Evolutionary conservation across 2,888 invertebrate genomes (phyloP).

Genomic region (Peribatodes rhomboidaria): DNA sequence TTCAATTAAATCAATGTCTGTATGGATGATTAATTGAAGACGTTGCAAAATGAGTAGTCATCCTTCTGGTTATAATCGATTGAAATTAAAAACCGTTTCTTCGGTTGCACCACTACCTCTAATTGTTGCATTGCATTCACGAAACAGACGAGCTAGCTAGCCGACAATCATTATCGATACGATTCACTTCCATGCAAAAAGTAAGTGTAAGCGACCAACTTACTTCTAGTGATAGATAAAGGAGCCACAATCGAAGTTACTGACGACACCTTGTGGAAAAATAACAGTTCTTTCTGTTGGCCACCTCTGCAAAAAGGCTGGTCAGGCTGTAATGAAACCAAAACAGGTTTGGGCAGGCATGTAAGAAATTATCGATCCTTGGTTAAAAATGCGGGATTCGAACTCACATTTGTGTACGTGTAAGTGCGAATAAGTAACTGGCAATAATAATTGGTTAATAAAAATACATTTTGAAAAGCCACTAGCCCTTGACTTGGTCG

Average conservation of each 20-base stretch:
- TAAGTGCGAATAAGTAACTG: conserved; percentile 24
- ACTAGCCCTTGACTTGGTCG: conserved; percentile 31
- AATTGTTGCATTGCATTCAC: conserved; percentile 26
- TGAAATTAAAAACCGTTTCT: conserved; percentile 16
- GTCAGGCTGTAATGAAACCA: background rate
- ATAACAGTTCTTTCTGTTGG: background rate
- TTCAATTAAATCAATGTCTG: background rate
- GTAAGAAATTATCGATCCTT: conserved; percentile 29
- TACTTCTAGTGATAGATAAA: background rate
- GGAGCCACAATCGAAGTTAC: background rate
- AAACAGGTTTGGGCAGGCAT: conserved; percentile 9
- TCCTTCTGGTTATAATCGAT: conserved; percentile 16
- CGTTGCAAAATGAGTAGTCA: conserved; percentile 17
- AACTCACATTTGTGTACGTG: conserved; percentile 37
- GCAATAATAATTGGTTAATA: too few relatives aligned
- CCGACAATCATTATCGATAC: conserved; percentile 13
- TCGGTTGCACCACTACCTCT: conserved; percentile 20
- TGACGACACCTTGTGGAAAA: background rate
- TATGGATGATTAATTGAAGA: background rate
- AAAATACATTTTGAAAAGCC: conserved; percentile 38
- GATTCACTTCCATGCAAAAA: conserved; percentile 15
- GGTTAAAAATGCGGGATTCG: conserved; percentile 30
- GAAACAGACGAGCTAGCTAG: conserved; percentile 10
- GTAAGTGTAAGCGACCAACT: background rate
- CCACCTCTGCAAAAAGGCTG: background rate